A percentile compares a stretch with the other conserved stretches of the same genome.
Evolutionary conservation across 2,888 invertebrate species (phyloP).

Genomic region (Cybosia mesomella): DNA sequence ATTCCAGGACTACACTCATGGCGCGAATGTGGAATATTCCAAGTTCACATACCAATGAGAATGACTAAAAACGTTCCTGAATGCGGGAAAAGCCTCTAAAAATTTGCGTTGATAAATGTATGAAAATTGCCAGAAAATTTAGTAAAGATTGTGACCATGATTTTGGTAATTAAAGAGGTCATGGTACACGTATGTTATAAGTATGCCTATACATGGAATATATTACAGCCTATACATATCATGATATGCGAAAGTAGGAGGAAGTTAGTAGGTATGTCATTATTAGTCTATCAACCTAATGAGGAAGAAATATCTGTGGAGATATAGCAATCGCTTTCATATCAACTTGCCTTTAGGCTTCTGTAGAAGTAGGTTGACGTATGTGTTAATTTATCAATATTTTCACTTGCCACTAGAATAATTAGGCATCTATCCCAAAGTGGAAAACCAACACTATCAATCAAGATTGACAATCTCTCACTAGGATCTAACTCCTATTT

Average conservation of each 20-base stretch:
- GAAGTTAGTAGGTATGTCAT: too few relatives aligned
- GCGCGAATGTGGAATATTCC: too few relatives aligned
- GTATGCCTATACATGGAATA: neutral
- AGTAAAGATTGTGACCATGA: too few relatives aligned
- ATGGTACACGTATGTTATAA: too few relatives aligned
- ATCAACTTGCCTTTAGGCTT: neutral
- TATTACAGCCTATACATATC: neutral
- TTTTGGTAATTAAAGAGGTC: too few relatives aligned
- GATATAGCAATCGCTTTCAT: neutral
- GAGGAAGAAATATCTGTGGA: neutral
- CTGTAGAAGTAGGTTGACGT: neutral
- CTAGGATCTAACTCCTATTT: neutral
- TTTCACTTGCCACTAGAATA: neutral
- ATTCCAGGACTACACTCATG: too few relatives aligned
- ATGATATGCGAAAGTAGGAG: neutral
- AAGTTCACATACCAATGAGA: too few relatives aligned
- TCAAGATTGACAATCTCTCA: neutral
- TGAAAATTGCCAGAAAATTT: too few relatives aligned
- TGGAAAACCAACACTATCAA: constrained; percentile 1
- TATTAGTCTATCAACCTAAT: neutral
- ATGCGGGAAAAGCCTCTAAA: too few relatives aligned
- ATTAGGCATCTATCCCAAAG: neutral
- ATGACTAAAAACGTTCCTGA: too few relatives aligned
- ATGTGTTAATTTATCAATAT: neutral
- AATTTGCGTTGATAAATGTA: too few relatives aligned